Evolutionary conservation across 2,113 vertebrate genomes (phyloP).

Genomic region (Gnathonemus echidnorhynchus): DNA sequence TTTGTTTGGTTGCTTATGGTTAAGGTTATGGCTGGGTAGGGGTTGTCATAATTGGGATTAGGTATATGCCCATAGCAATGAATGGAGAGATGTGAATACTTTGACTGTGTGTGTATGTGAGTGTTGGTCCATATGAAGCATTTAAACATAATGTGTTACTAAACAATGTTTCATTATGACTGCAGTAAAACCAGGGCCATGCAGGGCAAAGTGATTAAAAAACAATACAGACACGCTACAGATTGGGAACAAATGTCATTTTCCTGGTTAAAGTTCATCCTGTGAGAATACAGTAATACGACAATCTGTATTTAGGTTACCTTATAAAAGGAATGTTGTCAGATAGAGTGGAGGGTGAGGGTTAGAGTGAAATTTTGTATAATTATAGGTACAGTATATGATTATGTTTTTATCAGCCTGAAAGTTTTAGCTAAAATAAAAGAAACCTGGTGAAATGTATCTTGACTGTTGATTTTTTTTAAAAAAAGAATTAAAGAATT

Average conservation of each 20-base stretch:
- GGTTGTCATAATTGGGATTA: neutral
- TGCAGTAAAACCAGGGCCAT: neutral
- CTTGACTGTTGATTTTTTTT: neutral
- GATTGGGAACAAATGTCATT: neutral
- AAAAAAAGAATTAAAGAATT: neutral
- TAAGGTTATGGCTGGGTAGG: neutral
- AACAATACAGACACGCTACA: neutral
- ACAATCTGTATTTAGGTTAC: neutral
- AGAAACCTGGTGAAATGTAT: neutral
- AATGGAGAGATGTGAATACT: neutral
- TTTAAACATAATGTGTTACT: neutral
- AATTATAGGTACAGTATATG: slow-evolving; percentile 14
- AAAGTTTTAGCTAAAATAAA: neutral
- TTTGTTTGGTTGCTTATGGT: neutral
- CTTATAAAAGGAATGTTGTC: neutral
- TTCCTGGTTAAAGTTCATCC: neutral
- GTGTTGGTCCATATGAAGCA: neutral
- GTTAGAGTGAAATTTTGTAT: neutral
- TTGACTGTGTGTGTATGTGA: neutral
- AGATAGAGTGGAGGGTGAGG: neutral
- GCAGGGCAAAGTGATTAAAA: neutral
- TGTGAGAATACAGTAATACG: neutral
- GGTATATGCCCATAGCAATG: neutral
- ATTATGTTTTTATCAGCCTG: slow-evolving; percentile 26
- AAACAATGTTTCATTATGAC: neutral